These are phyloP conservation scores for Danio kyathit DNA, from an alignment of 2,797 vertebrate genomes.

Conservation along the genomic window DNA sequence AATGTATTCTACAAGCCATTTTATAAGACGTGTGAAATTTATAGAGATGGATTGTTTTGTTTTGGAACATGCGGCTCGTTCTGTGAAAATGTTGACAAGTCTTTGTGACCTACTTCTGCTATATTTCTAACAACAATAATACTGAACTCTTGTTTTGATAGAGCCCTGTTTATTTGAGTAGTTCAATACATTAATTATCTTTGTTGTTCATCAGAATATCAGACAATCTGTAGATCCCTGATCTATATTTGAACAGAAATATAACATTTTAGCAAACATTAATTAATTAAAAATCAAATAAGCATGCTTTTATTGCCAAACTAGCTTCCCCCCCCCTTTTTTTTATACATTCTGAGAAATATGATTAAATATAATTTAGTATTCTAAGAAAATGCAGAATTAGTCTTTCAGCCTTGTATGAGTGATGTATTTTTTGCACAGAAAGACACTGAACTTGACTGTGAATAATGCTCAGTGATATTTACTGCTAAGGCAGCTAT, in stretches of 20 bases:
- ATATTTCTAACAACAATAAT: not conserved
- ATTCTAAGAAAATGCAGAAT: too few species aligned
- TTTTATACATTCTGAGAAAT: too few species aligned
- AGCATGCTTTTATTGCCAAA: too few species aligned
- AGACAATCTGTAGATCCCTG: not conserved
- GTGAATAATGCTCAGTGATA: conserved; percentile 15
- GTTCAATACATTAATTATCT: not conserved
- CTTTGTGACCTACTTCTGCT: too few species aligned
- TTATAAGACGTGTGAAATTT: too few species aligned
- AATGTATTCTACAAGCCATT: conserved; percentile 25
- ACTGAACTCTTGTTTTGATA: not conserved
- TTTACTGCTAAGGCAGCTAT: not conserved
- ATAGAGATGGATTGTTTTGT: too few species aligned
- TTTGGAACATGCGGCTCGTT: not conserved
- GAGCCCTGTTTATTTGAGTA: not conserved
- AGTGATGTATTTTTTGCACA: not conserved
- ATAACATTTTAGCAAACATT: too few species aligned
- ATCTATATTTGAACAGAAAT: too few species aligned
- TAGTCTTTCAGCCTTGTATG: not conserved
- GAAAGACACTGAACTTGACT: not conserved
- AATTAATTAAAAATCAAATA: too few species aligned
- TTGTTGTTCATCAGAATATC: not conserved
- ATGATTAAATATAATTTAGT: too few species aligned
- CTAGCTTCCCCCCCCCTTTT: too few species aligned
- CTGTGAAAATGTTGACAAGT: not conserved